phyloP scores from a whole-genome alignment of 2,113 vertebrate species.

The Tetraodon nigroviridis region DNA sequence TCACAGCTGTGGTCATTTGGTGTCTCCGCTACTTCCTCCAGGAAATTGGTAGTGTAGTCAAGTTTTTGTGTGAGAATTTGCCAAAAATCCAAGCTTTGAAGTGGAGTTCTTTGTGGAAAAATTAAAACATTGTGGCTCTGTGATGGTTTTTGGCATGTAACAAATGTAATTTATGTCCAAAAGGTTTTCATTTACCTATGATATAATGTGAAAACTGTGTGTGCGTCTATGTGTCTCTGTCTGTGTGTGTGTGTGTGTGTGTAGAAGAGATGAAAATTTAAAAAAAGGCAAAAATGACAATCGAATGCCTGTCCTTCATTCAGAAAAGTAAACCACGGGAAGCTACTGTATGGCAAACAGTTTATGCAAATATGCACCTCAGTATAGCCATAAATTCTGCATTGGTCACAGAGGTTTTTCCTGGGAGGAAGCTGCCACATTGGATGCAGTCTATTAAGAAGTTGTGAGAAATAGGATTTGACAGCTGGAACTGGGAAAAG shows the following conservation, averaged over 20 bases:
- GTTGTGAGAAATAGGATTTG: conserved; percentile 64
- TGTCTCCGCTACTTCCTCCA: conserved; percentile 36
- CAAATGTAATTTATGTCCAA: conserved; percentile 4
- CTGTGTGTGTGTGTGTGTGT: background rate
- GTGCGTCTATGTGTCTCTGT: background rate
- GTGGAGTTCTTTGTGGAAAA: conserved; percentile 32
- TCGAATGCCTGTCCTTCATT: conserved; percentile 2
- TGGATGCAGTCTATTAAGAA: conserved; percentile 64
- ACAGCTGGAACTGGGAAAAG: conserved; percentile 61
- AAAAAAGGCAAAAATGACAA: conserved; percentile 1
- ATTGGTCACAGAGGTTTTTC: conserved; percentile 59
- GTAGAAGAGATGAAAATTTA: conserved; percentile 4
- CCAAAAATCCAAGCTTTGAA: conserved; percentile 18
- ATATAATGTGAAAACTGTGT: background rate
- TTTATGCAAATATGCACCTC: conserved; percentile 33
- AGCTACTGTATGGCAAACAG: conserved; percentile 17
- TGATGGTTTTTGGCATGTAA: background rate
- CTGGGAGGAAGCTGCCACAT: conserved; percentile 45
- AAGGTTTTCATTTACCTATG: conserved; percentile 2
- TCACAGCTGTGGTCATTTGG: conserved; percentile 16
- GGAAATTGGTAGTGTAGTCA: conserved; percentile 25
- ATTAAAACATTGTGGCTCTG: conserved; percentile 25
- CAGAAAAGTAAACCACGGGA: conserved; percentile 2
- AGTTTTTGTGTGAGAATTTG: conserved; percentile 17
- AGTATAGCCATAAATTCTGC: conserved; percentile 29